Conservation (phyloP, 2,113 vertebrate species). For the Onychostoma macrolepis region DNA sequence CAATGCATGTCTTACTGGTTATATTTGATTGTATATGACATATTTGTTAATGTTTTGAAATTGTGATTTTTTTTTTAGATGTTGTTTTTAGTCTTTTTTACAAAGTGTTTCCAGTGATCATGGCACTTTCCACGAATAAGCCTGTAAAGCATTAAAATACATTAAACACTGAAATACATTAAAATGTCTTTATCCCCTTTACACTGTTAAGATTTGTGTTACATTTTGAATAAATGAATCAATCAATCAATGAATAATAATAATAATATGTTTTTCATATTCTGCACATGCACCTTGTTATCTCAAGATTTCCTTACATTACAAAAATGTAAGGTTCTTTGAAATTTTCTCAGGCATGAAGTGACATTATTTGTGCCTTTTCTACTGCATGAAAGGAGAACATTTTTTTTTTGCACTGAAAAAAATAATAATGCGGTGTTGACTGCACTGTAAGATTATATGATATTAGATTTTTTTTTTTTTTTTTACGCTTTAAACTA, state of each 20-base stretch:
- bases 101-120: not conserved
- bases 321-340: not conserved
- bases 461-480: too few relatives aligned
- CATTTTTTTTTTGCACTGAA: not conserved
- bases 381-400: not conserved
- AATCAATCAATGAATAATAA: not conserved
- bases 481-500: too few relatives aligned
- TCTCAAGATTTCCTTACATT: not conserved
- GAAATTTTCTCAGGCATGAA: not conserved
- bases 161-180: not conserved
- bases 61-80: not conserved
- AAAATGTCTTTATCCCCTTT: not conserved
- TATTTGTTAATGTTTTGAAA: not conserved
- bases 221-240: not conserved
- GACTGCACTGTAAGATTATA: too few relatives aligned
- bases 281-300: not conserved
- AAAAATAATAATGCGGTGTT: too few relatives aligned
- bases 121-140: not conserved
- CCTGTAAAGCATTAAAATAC: not conserved
- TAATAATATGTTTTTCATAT: not conserved
- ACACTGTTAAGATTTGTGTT: not conserved
- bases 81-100: not conserved
- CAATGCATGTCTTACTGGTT: not conserved
- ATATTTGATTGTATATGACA: slow-evolving; percentile 3
- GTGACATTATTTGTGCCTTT: not conserved